phyloP scores from a whole-genome alignment of 2,113 vertebrate species.

The Meriones unguiculatus region DNA sequence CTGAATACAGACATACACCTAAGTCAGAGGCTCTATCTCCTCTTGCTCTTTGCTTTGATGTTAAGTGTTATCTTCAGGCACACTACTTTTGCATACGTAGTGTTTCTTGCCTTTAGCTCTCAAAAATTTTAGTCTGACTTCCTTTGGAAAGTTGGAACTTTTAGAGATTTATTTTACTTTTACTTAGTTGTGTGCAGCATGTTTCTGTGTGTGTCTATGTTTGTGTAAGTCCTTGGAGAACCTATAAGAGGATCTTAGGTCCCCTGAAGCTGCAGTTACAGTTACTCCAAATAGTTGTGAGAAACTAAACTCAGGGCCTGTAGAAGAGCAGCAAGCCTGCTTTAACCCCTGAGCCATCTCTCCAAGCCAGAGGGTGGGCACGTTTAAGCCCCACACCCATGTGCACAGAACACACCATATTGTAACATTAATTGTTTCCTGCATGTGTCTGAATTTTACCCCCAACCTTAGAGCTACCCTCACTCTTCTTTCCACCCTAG shows the following conservation, averaged over 20 bases:
- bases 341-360: no score
- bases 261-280: neutral
- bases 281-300: neutral
- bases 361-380: neutral
- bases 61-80: neutral
- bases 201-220: neutral
- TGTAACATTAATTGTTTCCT: neutral
- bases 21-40: neutral
- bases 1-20: neutral
- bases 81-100: neutral
- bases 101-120: neutral
- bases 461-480: neutral
- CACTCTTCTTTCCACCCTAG: neutral
- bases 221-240: neutral
- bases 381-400: neutral
- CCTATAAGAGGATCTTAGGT: neutral
- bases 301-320: neutral
- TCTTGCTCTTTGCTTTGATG: neutral
- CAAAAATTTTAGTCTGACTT: neutral
- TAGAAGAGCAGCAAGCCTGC: neutral
- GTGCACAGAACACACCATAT: neutral
- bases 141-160: neutral
- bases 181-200: neutral
- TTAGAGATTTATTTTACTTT: neutral
- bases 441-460: no score